Evolutionary conservation across 23 tunicate genomes (phyloP), one percentile per base, ranked within the genome.

Genomic region (Halocynthia roretzi): DNA sequence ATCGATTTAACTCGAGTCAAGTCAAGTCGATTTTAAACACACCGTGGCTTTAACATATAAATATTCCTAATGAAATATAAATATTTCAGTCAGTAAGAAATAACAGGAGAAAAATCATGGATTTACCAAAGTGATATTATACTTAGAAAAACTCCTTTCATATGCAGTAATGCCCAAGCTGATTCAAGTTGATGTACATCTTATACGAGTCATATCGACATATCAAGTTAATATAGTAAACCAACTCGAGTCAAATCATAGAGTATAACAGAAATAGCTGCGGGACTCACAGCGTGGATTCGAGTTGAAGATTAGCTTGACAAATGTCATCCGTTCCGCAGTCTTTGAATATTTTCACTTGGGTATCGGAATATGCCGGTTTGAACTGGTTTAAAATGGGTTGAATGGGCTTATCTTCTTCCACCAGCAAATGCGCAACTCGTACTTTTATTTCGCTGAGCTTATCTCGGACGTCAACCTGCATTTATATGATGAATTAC

Each of bases 241-340:
- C 10, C 10, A 56, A 56, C 12, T 56, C 62, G 12, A 56, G 62
- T 56, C 12, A 56, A 56, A 56, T 10, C 62, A 56, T 10, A 56
- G 12, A 56, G 15, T n/a, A 14, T 58, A 58, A n/a, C 63, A 15
- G n/a, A 58, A 58, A 58, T 31, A 31, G 44, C 44, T 31, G 44
- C 1, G 44, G 44, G 44, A 70, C 89, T 86, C 68, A 92, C 98
- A 83, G 22, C 0, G 58, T 57, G 15, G 85, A 75, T 7, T 52
- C 22, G 7, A 82, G 64, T 21, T 50, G 15, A 10, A 92, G 78
- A 44, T 82, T 82, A 11, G 98, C 93, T 62, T 74, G 82, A 74
- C 98, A 92, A 60, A 92, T 75, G 14, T 92, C 90, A 74, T 92
- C 98, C 7, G 74, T 67, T 6, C 98, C 98, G 75, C 98, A 92